A percentile compares a stretch with the other conserved stretches of the same genome.
Conservation (phyloP, 2,797 vertebrate genomes). For the Halcyon chelicuti region DNA sequence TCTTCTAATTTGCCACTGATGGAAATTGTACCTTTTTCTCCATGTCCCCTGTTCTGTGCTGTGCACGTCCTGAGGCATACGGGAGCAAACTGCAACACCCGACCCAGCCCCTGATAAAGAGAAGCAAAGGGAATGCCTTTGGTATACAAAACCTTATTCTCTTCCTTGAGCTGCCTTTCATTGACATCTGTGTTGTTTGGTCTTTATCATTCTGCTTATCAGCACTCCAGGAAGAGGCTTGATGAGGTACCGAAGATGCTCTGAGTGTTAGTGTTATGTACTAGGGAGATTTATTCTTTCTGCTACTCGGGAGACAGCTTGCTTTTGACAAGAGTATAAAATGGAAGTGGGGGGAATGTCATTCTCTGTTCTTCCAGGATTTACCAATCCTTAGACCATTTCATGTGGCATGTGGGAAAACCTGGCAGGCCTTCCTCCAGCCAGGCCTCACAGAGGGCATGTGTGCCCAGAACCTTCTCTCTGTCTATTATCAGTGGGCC, state of each 20-base stretch:
- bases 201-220: neutral
- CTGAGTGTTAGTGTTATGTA: neutral
- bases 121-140: neutral
- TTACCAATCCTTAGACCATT: neutral
- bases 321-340: neutral
- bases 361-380: neutral
- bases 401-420: neutral
- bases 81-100: neutral
- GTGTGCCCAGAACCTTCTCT: neutral
- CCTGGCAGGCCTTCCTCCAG: neutral
- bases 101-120: neutral
- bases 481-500: fast-evolving
- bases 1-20: neutral
- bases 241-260: neutral
- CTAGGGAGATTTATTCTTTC: neutral
- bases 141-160: neutral
- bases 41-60: fast-evolving
- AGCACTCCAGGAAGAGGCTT: fast-evolving
- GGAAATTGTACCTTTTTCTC: neutral
- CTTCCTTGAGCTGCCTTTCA: neutral
- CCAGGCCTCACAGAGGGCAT: fast-evolving
- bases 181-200: neutral
- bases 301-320: neutral
- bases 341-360: neutral
- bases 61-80: fast-evolving